Percentiles rank a stretch among this genome's conserved stretches.
Conservation (phyloP, 1,140 invertebrate genomes). For the Trichogramma pretiosum region DNA sequence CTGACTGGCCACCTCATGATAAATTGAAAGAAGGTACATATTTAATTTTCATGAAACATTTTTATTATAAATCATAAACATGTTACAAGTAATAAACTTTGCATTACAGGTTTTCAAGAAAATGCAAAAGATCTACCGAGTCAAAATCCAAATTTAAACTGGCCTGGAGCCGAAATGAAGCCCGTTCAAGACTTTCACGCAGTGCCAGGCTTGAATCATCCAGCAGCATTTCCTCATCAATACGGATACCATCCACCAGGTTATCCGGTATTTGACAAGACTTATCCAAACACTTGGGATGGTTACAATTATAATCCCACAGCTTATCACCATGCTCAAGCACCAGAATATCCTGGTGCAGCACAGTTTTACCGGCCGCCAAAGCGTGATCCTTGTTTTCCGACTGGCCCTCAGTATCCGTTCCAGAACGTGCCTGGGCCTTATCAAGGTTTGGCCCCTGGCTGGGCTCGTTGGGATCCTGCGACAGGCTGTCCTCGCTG, state of each 20-base stretch:
- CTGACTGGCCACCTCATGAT: constrained; percentile 29
- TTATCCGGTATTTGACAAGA: constrained; percentile 37
- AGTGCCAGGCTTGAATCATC: constrained; percentile 30
- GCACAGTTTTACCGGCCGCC: constrained; percentile 36
- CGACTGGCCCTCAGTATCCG: constrained; percentile 31
- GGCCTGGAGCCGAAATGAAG: constrained; percentile 36
- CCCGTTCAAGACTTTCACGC: constrained; percentile 38
- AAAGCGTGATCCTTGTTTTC: constrained; percentile 32
- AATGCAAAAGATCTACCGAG: constrained; percentile 19
- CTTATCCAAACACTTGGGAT: constrained; percentile 35
- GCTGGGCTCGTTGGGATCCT: constrained; percentile 40
- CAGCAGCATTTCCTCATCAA: constrained; percentile 22
- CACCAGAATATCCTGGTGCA: constrained; percentile 24
- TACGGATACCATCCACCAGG: constrained; percentile 37
- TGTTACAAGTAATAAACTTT: neutral
- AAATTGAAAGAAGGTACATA: constrained; percentile 25
- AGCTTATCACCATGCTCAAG: constrained; percentile 19
- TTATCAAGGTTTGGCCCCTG: constrained; percentile 36
- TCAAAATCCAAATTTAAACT: constrained; percentile 27
- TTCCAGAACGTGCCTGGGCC: constrained; percentile 33
- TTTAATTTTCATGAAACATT: neutral
- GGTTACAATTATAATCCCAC: constrained; percentile 31
- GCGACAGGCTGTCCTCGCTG: constrained; percentile 33
- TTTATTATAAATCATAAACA: neutral
- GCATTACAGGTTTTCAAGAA: constrained; percentile 23